Evolutionary conservation across 2,797 vertebrate genomes (phyloP), one percentile per base, ranked within the genome.

Genomic region (Hypotaenidia okinawae): DNA sequence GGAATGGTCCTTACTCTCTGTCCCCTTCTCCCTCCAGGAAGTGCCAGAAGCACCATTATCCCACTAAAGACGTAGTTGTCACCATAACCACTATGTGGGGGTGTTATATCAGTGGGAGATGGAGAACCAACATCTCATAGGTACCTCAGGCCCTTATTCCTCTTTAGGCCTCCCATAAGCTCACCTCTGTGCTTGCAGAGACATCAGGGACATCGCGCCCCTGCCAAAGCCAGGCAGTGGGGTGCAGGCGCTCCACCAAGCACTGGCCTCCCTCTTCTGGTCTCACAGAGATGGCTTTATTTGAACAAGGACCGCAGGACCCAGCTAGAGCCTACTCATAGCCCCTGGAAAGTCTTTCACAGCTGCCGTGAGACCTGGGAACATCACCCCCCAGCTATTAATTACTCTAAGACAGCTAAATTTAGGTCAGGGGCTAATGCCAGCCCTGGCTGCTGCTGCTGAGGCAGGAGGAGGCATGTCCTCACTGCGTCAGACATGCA

Each of bases 241-340:
- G 1, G n/a, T 11, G n/a, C 63, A 25, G 52, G 23, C 0, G 0
- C n/a, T 62, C 1, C 0, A 63, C 33, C 62, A 24, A 35, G 41
- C 0, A 1, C 73, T 41, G 51, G 4, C 22, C 43, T 47, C 19
- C 7, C 14, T 16, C 12, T 30, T 33, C 30, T 59, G 32, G 14
- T 55, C 37, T 75, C 43, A 10, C 17, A 28, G 41, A 82, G 37
- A 14, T 11, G 58, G 18, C 25, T 76, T 57, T 47, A 9, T 47
- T 58, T 57, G 41, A 67, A 35, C 24, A 57, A 52, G 52, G 59
- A 70, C 47, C 0, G 1, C n/a, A 30, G 14, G 69, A 72, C 41
- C 43, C 54, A 25, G 28, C 28, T 30, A 69, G 21, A 58, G 16
- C 62, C 57, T 57, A 28, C 54, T 39, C 5, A 0, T 58, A 72